These are phyloP conservation scores for Eretmocerus hayati DNA, from an alignment of 2,888 invertebrate species.

Conservation along the genomic window DNA sequence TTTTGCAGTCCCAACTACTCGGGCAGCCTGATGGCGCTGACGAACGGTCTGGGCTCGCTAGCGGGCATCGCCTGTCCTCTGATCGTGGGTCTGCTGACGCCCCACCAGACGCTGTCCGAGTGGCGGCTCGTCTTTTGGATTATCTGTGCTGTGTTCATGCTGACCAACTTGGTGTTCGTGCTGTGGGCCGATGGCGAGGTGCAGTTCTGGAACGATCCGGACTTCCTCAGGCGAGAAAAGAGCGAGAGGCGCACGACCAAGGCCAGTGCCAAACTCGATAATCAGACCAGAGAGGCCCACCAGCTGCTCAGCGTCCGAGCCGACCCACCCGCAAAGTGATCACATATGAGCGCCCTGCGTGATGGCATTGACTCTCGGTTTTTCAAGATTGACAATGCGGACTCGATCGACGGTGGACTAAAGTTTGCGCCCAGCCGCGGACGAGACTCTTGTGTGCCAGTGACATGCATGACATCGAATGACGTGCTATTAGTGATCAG, in stretches of 20 bases:
- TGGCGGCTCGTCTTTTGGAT: constrained; percentile 81
- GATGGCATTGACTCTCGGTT: too few species aligned
- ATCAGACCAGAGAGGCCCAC: constrained; percentile 7
- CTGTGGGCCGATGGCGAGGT: constrained; percentile 68
- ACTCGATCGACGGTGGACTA: too few species aligned
- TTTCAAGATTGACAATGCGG: too few species aligned
- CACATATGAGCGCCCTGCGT: too few species aligned
- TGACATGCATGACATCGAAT: too few species aligned
- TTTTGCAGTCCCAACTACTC: constrained; percentile 50
- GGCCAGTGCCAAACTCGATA: background rate
- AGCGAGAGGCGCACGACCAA: constrained; percentile 9
- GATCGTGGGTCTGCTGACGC: constrained; percentile 59
- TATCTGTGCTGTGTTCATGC: constrained; percentile 59
- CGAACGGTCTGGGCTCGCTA: constrained; percentile 61
- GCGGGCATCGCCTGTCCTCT: constrained; percentile 65
- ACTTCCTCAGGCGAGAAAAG: constrained; percentile 25
- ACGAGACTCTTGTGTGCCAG: too few species aligned
- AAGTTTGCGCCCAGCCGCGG: too few species aligned
- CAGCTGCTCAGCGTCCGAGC: constrained; percentile 4
- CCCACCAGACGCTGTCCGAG: constrained; percentile 45
- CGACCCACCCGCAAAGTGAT: too few species aligned
- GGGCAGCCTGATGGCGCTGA: constrained; percentile 49
- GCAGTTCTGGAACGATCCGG: constrained; percentile 67
- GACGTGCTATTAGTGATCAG: too few species aligned
- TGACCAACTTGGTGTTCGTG: constrained; percentile 63